Base-by-base conservation (phyloP, 2,113 vertebrate genomes). In the Rutilus rutilus region DNA sequence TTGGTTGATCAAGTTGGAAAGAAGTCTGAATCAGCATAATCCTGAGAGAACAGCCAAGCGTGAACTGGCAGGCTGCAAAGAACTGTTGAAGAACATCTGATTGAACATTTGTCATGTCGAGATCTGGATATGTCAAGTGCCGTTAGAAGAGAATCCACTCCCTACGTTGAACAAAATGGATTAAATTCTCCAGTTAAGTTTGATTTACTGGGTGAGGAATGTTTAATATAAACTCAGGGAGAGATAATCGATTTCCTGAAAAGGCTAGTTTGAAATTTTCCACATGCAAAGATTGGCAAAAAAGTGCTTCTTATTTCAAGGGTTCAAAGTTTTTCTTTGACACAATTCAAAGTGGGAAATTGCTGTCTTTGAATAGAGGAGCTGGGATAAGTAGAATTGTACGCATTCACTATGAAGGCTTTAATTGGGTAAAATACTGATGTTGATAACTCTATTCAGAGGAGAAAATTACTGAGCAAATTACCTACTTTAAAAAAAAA, bases 41-140 rank as follows among this genome's bases (percentile, higher is more conserved):
- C 78, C 84, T 23, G 42, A 36, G 64, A 27, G 33, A 33, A 45
- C 60, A 25, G 85, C 82, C 84, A 84, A 84, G 85, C 47, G 11
- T 50, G 81, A 78, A 50, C 85, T 86, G 88, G 77, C 82, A 86
- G 77, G 17, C 67, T 71, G 45, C 30, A 71, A 60, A 69, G 77
- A 81, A 74, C 60, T 81, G 85, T 64, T 86, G 77, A 86, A 85
- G 75, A 86, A 86, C 64, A 82, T 86, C 80, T 83, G 75, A 86
- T 81, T 69, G 69, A 86, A 82, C 69, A 85, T 82, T 86, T 86
- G 76, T 86, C 77, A 85, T 86, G 82, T 82, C 30, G 60, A 86
- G 79, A 62, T 83, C 75, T 88, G 33, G 54, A 10, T 11, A 76
- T 83, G 86, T 85, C 85, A 85, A 86, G 67, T 54, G 57, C 65